Conservation (phyloP, 2,888 invertebrate species). For the Rhynchonema sp. region DNA sequence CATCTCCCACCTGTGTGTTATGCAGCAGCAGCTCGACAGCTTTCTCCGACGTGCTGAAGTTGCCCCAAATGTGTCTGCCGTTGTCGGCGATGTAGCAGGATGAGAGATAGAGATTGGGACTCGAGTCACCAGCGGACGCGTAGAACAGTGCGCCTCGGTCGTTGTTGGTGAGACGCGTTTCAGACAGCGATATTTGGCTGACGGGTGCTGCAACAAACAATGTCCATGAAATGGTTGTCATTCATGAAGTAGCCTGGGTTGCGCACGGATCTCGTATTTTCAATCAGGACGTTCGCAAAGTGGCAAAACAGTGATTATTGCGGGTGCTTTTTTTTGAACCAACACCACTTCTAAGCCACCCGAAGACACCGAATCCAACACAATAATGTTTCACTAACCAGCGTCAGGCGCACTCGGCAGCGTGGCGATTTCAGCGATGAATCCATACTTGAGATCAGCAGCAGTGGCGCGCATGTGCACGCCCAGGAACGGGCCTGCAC, state of each 20-base stretch:
- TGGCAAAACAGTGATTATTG: no score
- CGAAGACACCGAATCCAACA: neutral
- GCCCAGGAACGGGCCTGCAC: constrained; percentile 41
- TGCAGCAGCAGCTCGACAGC: constrained; percentile 70
- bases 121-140: constrained; percentile 77
- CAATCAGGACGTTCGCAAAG: no score
- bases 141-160: constrained; percentile 69
- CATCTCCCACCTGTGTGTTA: constrained; percentile 56
- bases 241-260: no score
- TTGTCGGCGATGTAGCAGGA: constrained; percentile 63
- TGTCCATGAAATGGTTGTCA: no score
- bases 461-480: constrained; percentile 80
- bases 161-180: constrained; percentile 56
- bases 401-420: constrained; percentile 41
- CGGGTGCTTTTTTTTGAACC: neutral
- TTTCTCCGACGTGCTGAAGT: constrained; percentile 71
- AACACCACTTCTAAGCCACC: neutral
- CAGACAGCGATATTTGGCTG: constrained; percentile 68
- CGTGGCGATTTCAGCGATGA: constrained; percentile 87
- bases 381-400: neutral
- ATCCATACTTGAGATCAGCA: constrained; percentile 77
- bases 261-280: no score
- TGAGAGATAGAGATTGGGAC: constrained; percentile 47
- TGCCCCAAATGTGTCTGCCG: constrained; percentile 72
- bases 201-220: constrained; percentile 49